These are phyloP conservation scores for Blennius ocellaris DNA, from an alignment of 2,113 vertebrate genomes.

Conservation along the genomic window DNA sequence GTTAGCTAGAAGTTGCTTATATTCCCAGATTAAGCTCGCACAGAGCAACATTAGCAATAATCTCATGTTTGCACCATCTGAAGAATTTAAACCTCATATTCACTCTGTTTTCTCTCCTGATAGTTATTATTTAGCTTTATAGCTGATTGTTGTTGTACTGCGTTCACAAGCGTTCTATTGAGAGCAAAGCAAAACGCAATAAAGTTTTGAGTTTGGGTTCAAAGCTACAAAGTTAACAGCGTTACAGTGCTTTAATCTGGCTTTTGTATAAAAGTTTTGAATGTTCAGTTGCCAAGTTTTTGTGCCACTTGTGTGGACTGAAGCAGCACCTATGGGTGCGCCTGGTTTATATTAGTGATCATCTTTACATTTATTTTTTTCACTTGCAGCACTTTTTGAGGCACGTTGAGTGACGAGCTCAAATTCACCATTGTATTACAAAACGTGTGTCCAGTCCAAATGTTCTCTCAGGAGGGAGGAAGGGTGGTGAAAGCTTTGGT, in stretches of 20 bases:
- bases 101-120: not conserved
- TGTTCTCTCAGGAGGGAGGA: conserved; percentile 23
- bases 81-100: not conserved
- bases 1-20: not conserved
- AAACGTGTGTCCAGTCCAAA: conserved; percentile 10
- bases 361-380: conserved; percentile 2
- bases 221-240: no score
- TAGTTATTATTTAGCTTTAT: not conserved
- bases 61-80: not conserved
- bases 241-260: no score
- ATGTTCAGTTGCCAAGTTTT: not conserved
- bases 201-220: no score
- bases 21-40: not conserved
- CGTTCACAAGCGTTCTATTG: not conserved
- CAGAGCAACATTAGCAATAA: not conserved
- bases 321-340: not conserved
- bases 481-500: conserved; percentile 44
- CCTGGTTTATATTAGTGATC: not conserved
- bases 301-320: not conserved
- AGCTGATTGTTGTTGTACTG: not conserved
- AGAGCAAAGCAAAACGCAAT: no score
- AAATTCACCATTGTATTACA: conserved; percentile 29
- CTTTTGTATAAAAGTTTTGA: no score
- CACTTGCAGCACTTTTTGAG: not conserved
- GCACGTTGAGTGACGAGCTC: conserved; percentile 1